Percentiles rank a stretch among this genome's conserved stretches.
Evolutionary conservation across 1,140 invertebrate species (phyloP).

Genomic region (Zaprionus nigranus): DNA sequence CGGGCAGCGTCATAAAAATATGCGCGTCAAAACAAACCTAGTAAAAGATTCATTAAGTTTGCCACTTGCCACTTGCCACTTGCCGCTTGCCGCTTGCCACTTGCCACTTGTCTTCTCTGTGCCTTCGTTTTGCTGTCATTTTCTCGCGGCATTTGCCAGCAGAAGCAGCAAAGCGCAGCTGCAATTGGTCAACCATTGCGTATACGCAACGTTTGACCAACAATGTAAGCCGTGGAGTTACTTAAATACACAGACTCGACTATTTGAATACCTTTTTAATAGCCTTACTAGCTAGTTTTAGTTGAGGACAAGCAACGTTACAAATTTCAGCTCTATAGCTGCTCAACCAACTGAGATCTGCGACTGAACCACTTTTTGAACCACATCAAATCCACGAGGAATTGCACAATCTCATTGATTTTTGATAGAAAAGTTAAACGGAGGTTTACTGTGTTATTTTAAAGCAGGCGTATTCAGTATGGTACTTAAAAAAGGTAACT

Average conservation of each 20-base stretch:
- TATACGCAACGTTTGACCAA: constrained; percentile 36
- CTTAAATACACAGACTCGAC: neutral
- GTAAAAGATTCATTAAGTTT: constrained; percentile 77
- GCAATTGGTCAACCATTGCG: constrained; percentile 16
- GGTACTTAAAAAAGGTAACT: neutral
- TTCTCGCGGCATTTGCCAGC: neutral
- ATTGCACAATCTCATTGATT: neutral
- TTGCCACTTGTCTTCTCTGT: constrained; percentile 3
- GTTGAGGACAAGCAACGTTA: neutral
- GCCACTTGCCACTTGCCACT: constrained; percentile 30
- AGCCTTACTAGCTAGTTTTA: neutral
- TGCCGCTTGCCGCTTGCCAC: neutral
- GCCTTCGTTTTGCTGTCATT: neutral
- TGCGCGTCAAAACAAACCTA: constrained; percentile 60
- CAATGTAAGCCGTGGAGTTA: neutral
- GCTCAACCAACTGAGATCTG: neutral
- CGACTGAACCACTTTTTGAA: constrained; percentile 1
- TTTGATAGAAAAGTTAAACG: neutral
- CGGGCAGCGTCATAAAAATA: constrained; percentile 45
- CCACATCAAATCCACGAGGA: neutral
- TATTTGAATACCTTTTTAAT: neutral
- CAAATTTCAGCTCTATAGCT: neutral
- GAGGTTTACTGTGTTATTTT: too few species aligned
- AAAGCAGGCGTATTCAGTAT: too few species aligned
- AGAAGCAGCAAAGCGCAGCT: neutral